Percentiles rank a stretch among this genome's conserved stretches.
Evolutionary conservation across 2,113 vertebrate genomes (phyloP).

Genomic region (Anguilla rostrata): DNA sequence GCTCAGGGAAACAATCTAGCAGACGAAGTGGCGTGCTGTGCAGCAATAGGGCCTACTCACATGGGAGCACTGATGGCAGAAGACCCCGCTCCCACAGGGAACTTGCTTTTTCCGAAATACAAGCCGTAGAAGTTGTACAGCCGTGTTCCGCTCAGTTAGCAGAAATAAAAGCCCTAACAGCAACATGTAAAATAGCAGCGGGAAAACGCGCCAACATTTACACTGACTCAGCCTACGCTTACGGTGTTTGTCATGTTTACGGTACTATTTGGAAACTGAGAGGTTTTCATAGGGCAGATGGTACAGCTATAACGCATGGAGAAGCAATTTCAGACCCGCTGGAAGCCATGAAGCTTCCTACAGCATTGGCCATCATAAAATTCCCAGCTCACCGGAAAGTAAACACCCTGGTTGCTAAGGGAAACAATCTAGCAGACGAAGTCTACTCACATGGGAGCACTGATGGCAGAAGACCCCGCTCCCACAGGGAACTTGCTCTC

Average conservation of each 20-base stretch:
- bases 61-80: not conserved
- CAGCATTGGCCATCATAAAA: too few relatives aligned
- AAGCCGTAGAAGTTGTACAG: not conserved
- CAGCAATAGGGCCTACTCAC: too few relatives aligned
- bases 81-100: too few relatives aligned
- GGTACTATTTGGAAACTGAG: not conserved
- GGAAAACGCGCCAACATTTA: not conserved
- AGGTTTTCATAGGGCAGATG: not conserved
- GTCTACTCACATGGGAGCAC: not conserved
- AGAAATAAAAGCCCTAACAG: not conserved
- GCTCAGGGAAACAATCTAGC: too few relatives aligned
- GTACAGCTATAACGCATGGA: too few relatives aligned
- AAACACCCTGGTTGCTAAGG: not conserved
- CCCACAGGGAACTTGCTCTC: not conserved
- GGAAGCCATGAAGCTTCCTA: not conserved
- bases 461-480: too few relatives aligned
- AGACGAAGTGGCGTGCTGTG: too few relatives aligned
- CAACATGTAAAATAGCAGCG: not conserved
- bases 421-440: too few relatives aligned
- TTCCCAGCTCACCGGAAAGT: not conserved
- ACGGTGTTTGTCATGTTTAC: not conserved
- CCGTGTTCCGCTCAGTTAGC: not conserved
- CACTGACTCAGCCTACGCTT: not conserved
- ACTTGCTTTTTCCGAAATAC: not conserved
- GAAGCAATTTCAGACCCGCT: not conserved